Evolutionary conservation across 2,888 invertebrate species (phyloP), one percentile per base, ranked within the genome.

Genomic region (Hirtodrosophila cameraria): DNA sequence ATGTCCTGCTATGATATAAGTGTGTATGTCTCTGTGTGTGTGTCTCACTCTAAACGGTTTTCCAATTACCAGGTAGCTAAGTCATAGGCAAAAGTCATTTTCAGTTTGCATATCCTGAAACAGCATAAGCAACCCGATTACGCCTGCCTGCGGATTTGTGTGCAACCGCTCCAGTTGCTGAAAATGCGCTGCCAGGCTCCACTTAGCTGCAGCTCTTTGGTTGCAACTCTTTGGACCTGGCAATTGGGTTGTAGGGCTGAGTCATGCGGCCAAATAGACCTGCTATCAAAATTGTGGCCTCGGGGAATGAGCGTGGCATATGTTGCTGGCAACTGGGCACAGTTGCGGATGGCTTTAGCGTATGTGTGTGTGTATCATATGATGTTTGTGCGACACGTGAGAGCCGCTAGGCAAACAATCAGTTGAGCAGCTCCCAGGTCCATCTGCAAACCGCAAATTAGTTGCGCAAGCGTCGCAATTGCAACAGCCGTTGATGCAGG

Each of bases 91-190:
- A 78, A 74, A 82, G 71, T 69, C 79, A 85, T 82, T 85, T 82
- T 81, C 75, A 68, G 75, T 66, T 83, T 83, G 73, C 80, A 83
- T 75, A 76, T 79, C 76, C 65, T 57, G 43, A 60, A 72, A 67
- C 30, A 43, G 67, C 54, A 66, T 61, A 72, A 66, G 66, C 72
- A 58, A 72, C 61, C 61, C 67, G 66, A 66, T 64, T 72, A 65
- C 38, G 49, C 48, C 58, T 45, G 68, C 48, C 62, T 59, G 48
- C 53, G 54, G 54, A 65, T 58, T 65, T 46, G 31, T 25, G 46
- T 57, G 67, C 49, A 55, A 13, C 28, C 35, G 15, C 30, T 50
- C 25, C 43, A 8, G 33, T 16, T 36, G 11, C 36, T 16, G 9
- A 11, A 45, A 38, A 23, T 31, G 30, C 30, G 3, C 45, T 55